Percentiles rank a stretch among this genome's conserved stretches.
These are phyloP conservation scores for Drosophila subsilvestris DNA, from an alignment of 2,888 invertebrate genomes.

Conservation along the genomic window DNA sequence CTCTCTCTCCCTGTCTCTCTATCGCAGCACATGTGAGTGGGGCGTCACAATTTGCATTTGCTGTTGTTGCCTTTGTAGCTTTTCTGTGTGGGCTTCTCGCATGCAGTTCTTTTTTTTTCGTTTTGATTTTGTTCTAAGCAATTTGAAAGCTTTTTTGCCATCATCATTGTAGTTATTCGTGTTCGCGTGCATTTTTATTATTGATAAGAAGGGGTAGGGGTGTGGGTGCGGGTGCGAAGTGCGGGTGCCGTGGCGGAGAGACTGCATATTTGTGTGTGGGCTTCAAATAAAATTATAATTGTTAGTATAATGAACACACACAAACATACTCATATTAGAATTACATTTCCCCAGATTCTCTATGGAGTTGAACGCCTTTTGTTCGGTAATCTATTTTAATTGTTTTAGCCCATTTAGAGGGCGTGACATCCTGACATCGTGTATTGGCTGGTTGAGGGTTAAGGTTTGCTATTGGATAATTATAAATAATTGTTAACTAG, in stretches of 20 bases:
- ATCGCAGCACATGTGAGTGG: constrained; percentile 32
- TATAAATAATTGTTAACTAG: no score
- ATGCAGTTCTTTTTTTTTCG: constrained; percentile 17
- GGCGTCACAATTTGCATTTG: constrained; percentile 67
- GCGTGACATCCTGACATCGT: not conserved
- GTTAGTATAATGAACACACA: constrained; percentile 43
- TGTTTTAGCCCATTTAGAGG: not conserved
- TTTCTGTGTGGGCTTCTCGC: constrained; percentile 20
- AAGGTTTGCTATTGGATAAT: not conserved
- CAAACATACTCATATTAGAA: not conserved
- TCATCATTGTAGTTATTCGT: constrained; percentile 24
- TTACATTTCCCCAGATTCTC: constrained; percentile 4
- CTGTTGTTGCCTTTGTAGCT: constrained; percentile 23
- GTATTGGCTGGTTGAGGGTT: not conserved
- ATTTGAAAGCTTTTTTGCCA: constrained; percentile 56
- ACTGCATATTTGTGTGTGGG: constrained; percentile 49
- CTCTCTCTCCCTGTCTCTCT: constrained; percentile 17
- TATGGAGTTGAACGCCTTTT: constrained; percentile 1
- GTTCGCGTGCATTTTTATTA: constrained; percentile 49
- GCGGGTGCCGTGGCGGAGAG: no score
- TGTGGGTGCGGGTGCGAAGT: not conserved
- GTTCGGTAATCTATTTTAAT: constrained; percentile 1
- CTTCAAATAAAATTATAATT: constrained; percentile 35
- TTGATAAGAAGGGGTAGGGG: not conserved
- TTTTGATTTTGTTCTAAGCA: constrained; percentile 52